Evolutionary conservation across 2,888 invertebrate species (phyloP), one percentile per base, ranked within the genome.

Genomic region (Mantis religiosa): DNA sequence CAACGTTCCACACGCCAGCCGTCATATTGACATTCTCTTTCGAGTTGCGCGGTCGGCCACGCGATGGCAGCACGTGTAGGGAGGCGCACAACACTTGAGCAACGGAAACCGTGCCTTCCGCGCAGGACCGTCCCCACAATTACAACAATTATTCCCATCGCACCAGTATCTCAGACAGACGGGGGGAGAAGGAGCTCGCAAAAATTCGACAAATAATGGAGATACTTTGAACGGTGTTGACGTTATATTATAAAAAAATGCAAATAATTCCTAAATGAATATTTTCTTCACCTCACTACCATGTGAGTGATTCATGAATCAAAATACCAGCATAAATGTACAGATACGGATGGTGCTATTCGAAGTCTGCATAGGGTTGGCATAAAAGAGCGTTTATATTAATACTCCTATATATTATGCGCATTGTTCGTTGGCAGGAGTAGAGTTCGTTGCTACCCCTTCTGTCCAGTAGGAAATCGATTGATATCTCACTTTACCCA

Each of bases 11-110:
- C 81, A 87, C 85, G n/a, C 86, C 83, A 85, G 83, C 89, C 87
- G 87, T 88, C 89, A 89, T 89, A 89, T 89, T 86, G 89, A 89
- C 89, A 89, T 89, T 89, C 89, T 89, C 88, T 85, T 82, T 34
- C 81, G 82, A 85, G 82, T 86, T 89, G 82, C 82, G 41, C 47
- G 84, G 87, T 20, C 83, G 84, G 85, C 89, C 89, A 82, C 90
- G 28, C 88, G 90, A 87, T 84, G 71, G 89, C 89, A 90, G 89
- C 89, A 90, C 84, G 82, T 82, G 89, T 88, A 88, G 88, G 85
- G 87, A 71, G 81, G 89, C 89, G 89, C 87, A 84, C 82, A 84
- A 88, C 25, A 82, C 85, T 54, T 85, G 88, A 88, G 84, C 30
- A 34, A 82, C 82, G 82, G 41, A 82, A 82, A 15, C 82, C 82